These are phyloP conservation scores for Drosophila lacicola DNA, from an alignment of 2,888 invertebrate species.

Conservation along the genomic window DNA sequence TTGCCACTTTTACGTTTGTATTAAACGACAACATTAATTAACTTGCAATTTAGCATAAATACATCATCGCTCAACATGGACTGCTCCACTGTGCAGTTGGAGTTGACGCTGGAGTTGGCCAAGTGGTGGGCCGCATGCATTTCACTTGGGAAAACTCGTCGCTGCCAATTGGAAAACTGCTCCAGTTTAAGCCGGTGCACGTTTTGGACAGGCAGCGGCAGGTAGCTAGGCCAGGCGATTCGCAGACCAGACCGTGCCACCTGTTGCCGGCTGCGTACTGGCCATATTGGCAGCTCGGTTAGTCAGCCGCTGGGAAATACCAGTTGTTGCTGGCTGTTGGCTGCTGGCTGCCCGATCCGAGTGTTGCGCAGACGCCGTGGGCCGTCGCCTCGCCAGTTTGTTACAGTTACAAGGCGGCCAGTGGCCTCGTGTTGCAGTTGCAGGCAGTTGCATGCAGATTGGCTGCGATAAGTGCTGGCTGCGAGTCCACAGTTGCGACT, in stretches of 20 bases:
- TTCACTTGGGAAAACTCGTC: slow-evolving; percentile 69
- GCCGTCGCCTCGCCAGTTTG: slow-evolving; percentile 70
- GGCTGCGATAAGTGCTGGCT: slow-evolving; percentile 56
- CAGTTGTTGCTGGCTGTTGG: slow-evolving; percentile 56
- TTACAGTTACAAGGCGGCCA: slow-evolving; percentile 69
- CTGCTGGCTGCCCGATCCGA: slow-evolving; percentile 31
- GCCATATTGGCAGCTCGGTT: slow-evolving; percentile 39
- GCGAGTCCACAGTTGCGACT: slow-evolving; percentile 25
- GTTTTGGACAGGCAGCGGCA: slow-evolving; percentile 65
- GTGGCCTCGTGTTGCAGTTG: slow-evolving; percentile 54
- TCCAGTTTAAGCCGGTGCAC: slow-evolving; percentile 80
- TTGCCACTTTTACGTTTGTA: slow-evolving; percentile 77
- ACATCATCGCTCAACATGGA: slow-evolving; percentile 74
- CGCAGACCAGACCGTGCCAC: slow-evolving; percentile 34
- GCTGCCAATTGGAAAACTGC: slow-evolving; percentile 77
- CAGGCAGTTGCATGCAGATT: slow-evolving; percentile 67
- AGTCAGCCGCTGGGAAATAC: slow-evolving; percentile 81
- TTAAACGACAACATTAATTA: slow-evolving; percentile 80
- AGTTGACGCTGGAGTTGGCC: slow-evolving; percentile 2
- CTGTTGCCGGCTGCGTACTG: slow-evolving; percentile 45
- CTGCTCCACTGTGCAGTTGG: not conserved
- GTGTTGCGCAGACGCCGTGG: slow-evolving; percentile 79
- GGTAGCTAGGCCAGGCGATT: slow-evolving; percentile 8
- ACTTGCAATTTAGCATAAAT: slow-evolving; percentile 81
- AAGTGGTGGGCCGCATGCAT: slow-evolving; percentile 31